Evolutionary conservation across 2,797 vertebrate genomes (phyloP).

Genomic region (Pelodytes ibericus): DNA sequence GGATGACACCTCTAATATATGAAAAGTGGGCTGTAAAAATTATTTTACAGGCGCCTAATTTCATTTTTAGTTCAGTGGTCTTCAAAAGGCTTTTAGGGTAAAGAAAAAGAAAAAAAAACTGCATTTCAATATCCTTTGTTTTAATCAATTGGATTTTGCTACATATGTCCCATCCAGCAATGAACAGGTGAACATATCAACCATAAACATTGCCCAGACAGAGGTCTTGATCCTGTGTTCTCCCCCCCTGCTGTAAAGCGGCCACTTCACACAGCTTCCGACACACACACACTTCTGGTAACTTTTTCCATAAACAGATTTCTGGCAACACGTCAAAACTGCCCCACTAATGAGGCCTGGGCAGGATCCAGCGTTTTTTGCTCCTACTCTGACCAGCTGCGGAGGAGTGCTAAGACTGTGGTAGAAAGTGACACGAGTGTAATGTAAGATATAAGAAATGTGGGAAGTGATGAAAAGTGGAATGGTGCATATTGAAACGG

Average conservation of each 20-base stretch:
- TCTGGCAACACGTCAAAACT: slow-evolving; percentile 73
- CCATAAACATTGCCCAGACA: slow-evolving; percentile 48
- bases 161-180: slow-evolving; percentile 12
- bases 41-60: no score
- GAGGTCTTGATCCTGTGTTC: slow-evolving; percentile 51
- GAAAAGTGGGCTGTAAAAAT: no score
- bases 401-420: slow-evolving; percentile 2
- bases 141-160: not conserved
- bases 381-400: slow-evolving; percentile 24
- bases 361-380: slow-evolving; percentile 22
- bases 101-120: no score
- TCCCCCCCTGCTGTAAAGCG: slow-evolving; percentile 35
- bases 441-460: not conserved
- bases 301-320: slow-evolving; percentile 76
- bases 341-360: slow-evolving; percentile 53
- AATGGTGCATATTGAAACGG: not conserved
- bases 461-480: not conserved
- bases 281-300: slow-evolving; percentile 32
- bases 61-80: no score
- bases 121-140: no score
- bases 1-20: no score
- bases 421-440: not conserved
- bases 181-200: slow-evolving; percentile 42
- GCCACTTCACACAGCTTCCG: slow-evolving; percentile 41
- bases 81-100: no score